phyloP scores from a whole-genome alignment of 2,113 vertebrate species.

The Willisornis vidua region DNA sequence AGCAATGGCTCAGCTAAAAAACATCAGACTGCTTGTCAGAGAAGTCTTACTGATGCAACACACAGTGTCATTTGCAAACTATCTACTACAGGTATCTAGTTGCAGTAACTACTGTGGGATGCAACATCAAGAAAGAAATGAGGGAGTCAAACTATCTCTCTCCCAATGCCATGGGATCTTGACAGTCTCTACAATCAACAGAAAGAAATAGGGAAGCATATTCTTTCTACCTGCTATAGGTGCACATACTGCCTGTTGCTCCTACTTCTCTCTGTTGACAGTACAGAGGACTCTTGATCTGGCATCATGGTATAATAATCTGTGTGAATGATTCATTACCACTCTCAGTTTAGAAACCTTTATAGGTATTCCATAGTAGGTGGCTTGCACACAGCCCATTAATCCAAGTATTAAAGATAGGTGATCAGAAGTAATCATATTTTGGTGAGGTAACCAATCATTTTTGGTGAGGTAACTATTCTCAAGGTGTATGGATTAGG shows the following conservation, averaged over 20 bases:
- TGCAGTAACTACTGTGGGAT: not conserved
- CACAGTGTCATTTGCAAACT: not conserved
- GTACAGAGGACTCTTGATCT: not conserved
- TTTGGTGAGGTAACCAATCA: not conserved
- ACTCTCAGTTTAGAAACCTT: not conserved
- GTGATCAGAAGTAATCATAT: not conserved
- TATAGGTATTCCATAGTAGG: not conserved
- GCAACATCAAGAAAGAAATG: not conserved
- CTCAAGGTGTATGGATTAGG: not conserved
- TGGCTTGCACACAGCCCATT: not conserved
- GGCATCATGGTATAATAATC: not conserved
- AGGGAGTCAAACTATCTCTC: not conserved
- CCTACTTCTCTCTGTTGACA: not conserved
- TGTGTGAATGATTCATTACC: not conserved
- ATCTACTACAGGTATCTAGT: not conserved
- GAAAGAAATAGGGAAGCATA: not conserved
- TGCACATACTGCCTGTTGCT: not conserved
- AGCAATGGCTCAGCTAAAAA: not conserved
- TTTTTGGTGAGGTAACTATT: not conserved
- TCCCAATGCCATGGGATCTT: not conserved
- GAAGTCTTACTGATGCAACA: not conserved
- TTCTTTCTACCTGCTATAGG: not conserved
- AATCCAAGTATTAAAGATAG: not conserved
- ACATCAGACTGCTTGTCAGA: not conserved
- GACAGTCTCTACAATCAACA: not conserved